phyloP scores from a whole-genome alignment of 2,113 vertebrate species.

The Myanophis thanlyinensis region DNA sequence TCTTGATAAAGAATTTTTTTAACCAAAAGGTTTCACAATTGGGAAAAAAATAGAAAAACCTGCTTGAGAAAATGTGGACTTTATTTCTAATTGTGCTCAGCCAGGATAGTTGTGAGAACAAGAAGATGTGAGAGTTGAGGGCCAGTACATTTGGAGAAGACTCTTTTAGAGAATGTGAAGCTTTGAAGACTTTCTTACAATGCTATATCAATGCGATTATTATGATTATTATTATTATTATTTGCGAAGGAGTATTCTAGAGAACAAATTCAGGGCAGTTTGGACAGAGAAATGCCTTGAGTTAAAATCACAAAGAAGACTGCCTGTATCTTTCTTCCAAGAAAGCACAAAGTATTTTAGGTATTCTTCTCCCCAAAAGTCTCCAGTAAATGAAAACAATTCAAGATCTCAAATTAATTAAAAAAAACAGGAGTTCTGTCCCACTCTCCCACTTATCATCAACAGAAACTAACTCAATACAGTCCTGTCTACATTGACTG shows the following conservation, averaged over 20 bases:
- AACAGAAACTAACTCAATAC: not conserved
- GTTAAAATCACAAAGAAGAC: not conserved
- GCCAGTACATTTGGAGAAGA: not conserved
- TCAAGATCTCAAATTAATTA: not conserved
- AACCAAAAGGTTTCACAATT: not conserved
- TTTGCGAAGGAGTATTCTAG: not conserved
- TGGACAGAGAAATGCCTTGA: not conserved
- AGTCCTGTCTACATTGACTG: not conserved
- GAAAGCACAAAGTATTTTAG: not conserved
- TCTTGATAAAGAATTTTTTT: not conserved
- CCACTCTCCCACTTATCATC: not conserved
- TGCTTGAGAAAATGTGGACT: not conserved
- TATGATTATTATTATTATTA: not conserved
- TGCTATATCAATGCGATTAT: not conserved
- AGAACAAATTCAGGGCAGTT: not conserved
- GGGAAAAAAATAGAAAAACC: not conserved
- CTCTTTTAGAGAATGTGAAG: not conserved
- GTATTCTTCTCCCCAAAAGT: not conserved
- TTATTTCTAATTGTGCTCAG: not conserved
- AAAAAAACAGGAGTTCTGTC: not conserved
- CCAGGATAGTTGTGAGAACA: not conserved
- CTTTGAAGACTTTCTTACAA: not conserved
- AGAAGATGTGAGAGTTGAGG: not conserved
- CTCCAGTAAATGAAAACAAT: not conserved
- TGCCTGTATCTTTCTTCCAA: not conserved